These are phyloP conservation scores for Periplaneta americana DNA, from an alignment of 1,140 invertebrate species.

Conservation along the genomic window DNA sequence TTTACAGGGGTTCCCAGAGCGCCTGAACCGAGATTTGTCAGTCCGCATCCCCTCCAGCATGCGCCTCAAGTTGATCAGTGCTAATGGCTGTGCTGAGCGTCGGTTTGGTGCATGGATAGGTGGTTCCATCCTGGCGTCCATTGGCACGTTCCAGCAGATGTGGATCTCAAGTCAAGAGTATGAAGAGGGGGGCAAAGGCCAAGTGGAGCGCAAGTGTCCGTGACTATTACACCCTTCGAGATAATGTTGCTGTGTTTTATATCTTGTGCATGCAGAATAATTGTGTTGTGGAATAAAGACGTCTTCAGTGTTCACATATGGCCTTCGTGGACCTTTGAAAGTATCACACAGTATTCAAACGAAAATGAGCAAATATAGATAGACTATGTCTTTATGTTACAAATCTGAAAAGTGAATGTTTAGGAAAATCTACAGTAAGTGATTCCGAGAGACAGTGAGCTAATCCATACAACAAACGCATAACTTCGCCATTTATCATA, in stretches of 20 bases:
- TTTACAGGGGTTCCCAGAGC: conserved; percentile 75
- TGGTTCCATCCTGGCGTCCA: conserved; percentile 90
- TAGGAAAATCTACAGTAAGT: no score
- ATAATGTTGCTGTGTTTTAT: not conserved
- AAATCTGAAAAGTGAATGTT: no score
- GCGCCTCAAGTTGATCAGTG: conserved; percentile 80
- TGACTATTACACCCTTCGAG: conserved; percentile 35
- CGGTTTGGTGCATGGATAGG: conserved; percentile 95
- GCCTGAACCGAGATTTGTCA: conserved; percentile 83
- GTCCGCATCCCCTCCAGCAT: conserved; percentile 84
- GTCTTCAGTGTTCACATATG: no score
- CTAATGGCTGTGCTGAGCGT: conserved; percentile 75
- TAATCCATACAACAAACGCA: no score
- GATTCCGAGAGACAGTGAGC: no score
- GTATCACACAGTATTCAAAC: no score
- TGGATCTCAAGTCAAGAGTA: conserved; percentile 97
- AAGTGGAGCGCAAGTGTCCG: conserved; percentile 90
- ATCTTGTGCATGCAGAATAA: no score
- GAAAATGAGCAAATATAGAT: no score
- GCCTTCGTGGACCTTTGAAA: no score
- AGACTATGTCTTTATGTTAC: no score
- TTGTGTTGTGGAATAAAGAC: no score
- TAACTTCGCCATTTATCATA: no score
- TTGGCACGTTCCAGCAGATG: conserved; percentile 96
- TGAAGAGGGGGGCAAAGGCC: conserved; percentile 87